These are phyloP conservation scores for Drosophila busckii DNA, from an alignment of 1,140 invertebrate species.

Conservation along the genomic window DNA sequence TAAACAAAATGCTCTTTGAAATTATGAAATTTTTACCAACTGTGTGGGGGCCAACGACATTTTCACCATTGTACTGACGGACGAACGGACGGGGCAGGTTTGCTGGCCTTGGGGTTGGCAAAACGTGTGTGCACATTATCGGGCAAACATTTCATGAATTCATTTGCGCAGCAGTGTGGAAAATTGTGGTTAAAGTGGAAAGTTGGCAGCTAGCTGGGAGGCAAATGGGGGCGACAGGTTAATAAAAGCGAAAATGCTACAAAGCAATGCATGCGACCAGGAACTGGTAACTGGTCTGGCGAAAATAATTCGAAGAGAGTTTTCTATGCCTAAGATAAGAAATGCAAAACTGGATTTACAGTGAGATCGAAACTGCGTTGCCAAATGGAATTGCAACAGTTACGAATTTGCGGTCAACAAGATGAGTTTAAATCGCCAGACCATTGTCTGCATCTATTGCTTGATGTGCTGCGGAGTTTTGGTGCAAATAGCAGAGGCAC, in stretches of 20 bases:
- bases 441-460: not conserved
- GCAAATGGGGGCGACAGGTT: not conserved
- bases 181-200: slow-evolving; percentile 57
- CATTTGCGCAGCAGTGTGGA: slow-evolving; percentile 57
- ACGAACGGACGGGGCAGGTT: slow-evolving; percentile 13
- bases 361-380: not conserved
- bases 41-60: no score
- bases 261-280: no score
- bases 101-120: slow-evolving; percentile 12
- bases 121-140: slow-evolving; percentile 53
- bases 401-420: slow-evolving; percentile 15
- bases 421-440: slow-evolving; percentile 39
- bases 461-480: not conserved
- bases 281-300: slow-evolving; percentile 28
- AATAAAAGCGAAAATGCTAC: slow-evolving; percentile 14
- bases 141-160: slow-evolving; percentile 69
- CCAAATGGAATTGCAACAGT: slow-evolving; percentile 18
- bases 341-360: slow-evolving; percentile 22
- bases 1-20: no score
- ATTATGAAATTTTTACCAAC: no score
- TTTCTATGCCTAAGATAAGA: no score
- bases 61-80: no score
- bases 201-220: slow-evolving; percentile 30
- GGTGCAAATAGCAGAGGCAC: not conserved
- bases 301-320: not conserved